phyloP scores from a whole-genome alignment of 2,888 invertebrate species.

The Brenthis ino region DNA sequence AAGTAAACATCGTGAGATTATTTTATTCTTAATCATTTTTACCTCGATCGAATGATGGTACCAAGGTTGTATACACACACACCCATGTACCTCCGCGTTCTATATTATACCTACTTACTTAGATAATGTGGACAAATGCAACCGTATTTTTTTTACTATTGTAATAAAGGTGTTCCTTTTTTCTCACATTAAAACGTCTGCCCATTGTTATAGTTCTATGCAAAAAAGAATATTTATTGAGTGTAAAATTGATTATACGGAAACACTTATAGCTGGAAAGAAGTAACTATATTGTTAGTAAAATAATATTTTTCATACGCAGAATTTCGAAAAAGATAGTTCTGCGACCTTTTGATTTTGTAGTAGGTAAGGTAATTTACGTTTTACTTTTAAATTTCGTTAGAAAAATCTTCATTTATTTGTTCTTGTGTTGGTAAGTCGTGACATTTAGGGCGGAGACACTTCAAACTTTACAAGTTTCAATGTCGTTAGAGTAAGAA shows the following conservation, averaged over 20 bases:
- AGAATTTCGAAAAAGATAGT: no score
- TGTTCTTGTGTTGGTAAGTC: no score
- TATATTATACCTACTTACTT: constrained; percentile 34
- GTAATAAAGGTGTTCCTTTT: constrained; percentile 50
- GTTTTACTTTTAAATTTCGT: no score
- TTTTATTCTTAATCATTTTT: constrained; percentile 52
- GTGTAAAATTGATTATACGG: constrained; percentile 19
- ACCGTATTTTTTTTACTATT: constrained; percentile 46
- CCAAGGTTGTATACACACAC: constrained; percentile 50
- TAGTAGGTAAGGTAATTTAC: no score
- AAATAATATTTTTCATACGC: background rate
- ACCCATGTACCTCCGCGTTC: constrained; percentile 4
- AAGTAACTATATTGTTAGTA: background rate
- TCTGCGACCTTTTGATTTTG: no score
- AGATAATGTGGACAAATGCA: constrained; percentile 40
- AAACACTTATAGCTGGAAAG: constrained; percentile 12
- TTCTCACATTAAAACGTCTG: constrained; percentile 70
- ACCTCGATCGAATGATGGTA: constrained; percentile 56
- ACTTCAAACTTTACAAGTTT: no score
- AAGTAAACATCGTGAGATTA: constrained; percentile 24
- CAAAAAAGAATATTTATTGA: constrained; percentile 26
- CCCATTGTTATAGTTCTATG: constrained; percentile 55
- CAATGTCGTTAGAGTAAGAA: no score
- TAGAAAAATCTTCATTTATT: no score
- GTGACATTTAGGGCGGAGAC: no score